Evolutionary conservation across 2,888 invertebrate genomes (phyloP).

Genomic region (Azorinus chamasolen): DNA sequence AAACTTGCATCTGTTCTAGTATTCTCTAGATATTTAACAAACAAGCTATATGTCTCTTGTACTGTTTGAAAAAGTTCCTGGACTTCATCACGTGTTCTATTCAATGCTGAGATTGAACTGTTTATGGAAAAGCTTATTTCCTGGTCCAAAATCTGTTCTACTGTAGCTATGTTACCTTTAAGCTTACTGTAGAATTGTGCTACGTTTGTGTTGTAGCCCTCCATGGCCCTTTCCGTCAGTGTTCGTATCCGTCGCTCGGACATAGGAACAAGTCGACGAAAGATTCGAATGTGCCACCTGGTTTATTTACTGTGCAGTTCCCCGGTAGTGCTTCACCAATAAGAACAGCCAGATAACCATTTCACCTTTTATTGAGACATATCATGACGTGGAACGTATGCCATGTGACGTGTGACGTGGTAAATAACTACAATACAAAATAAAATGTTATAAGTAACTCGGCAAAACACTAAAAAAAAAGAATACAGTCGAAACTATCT

Average conservation of each 20-base stretch:
- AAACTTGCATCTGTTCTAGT: not conserved
- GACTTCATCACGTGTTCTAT: not conserved
- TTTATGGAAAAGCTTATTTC: not conserved
- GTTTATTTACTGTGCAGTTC: not conserved
- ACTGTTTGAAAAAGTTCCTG: not conserved
- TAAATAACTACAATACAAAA: too few species aligned
- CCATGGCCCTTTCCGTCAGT: conserved; percentile 3
- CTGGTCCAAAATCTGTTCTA: not conserved
- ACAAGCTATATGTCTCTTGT: not conserved
- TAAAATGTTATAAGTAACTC: too few species aligned
- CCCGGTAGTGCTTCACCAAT: not conserved
- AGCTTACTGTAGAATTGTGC: not conserved
- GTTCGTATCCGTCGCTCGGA: not conserved
- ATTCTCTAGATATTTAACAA: conserved; percentile 5
- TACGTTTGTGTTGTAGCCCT: not conserved
- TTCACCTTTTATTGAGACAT: too few species aligned
- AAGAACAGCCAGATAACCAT: too few species aligned
- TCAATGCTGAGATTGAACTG: not conserved
- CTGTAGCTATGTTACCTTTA: not conserved
- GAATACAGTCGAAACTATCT: too few species aligned
- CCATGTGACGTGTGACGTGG: too few species aligned
- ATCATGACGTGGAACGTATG: too few species aligned
- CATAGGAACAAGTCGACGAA: not conserved
- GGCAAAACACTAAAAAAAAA: too few species aligned
- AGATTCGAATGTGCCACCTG: not conserved